phyloP scores from a whole-genome alignment of 2,797 vertebrate species.

The Diceros bicornis region DNA sequence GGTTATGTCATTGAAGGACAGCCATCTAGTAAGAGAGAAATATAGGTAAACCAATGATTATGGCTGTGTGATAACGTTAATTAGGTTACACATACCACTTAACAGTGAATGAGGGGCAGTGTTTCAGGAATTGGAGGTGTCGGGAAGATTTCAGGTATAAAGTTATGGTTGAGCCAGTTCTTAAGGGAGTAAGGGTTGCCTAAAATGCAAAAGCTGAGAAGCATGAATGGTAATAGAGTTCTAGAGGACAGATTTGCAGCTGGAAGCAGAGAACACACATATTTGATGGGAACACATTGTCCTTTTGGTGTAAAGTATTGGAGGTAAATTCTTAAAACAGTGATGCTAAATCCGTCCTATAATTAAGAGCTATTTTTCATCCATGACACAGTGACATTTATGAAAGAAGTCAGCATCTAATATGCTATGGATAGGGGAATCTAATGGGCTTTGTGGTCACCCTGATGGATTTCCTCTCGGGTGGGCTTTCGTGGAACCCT shows the following conservation, averaged over 20 bases:
- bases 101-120: not conserved
- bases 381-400: not conserved
- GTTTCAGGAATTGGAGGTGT: not conserved
- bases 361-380: not conserved
- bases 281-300: not conserved
- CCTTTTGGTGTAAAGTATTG: not conserved
- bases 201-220: constrained; percentile 28
- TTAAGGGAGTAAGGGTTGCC: not conserved
- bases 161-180: not conserved
- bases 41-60: not conserved
- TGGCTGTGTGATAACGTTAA: not conserved
- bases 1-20: constrained; percentile 1
- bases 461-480: not conserved
- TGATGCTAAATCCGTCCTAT: not conserved
- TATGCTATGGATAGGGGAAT: not conserved
- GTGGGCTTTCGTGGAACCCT: not conserved
- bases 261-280: not conserved
- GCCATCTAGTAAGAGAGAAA: not conserved
- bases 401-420: not conserved
- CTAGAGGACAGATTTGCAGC: not conserved
- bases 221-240: not conserved
- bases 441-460: not conserved
- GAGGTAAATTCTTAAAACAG: not conserved
- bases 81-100: not conserved
- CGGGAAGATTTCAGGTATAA: constrained; percentile 10